Conservation (phyloP, 2,888 invertebrate genomes). For the Phyto melanocephala region DNA sequence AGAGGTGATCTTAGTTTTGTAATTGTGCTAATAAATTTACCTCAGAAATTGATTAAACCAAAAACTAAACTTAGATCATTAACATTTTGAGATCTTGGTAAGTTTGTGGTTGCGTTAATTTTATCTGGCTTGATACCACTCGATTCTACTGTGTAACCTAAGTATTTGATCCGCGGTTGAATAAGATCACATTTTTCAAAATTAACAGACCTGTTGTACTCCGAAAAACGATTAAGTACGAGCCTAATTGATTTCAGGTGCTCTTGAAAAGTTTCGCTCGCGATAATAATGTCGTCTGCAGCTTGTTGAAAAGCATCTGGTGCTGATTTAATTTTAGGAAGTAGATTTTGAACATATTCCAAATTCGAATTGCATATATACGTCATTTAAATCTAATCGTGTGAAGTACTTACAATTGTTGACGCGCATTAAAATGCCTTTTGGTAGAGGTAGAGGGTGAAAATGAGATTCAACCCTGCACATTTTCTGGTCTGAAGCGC, state of each 20-base stretch:
- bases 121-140: conserved; percentile 38
- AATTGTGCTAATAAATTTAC: conserved; percentile 55
- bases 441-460: conserved; percentile 52
- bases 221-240: not conserved
- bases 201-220: conserved; percentile 47
- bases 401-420: conserved; percentile 53
- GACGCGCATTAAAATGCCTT: conserved; percentile 43
- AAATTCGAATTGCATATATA: conserved; percentile 66
- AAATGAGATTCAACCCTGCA: conserved; percentile 65
- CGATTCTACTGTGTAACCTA: conserved; percentile 46
- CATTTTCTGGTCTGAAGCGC: conserved; percentile 64
- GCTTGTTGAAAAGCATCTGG: conserved; percentile 64
- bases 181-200: conserved; percentile 57
- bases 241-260: conserved; percentile 31
- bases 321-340: conserved; percentile 63
- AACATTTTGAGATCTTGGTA: conserved; percentile 47
- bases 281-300: conserved; percentile 64
- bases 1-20: conserved; percentile 36
- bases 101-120: conserved; percentile 28
- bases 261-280: conserved; percentile 39
- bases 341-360: too few relatives aligned
- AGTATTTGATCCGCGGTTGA: not conserved
- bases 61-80: conserved; percentile 48
- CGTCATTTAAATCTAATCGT: conserved; percentile 64
- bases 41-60: conserved; percentile 59